These are phyloP conservation scores for Phymastichus coffea DNA, from an alignment of 1,140 invertebrate species.

Conservation along the genomic window DNA sequence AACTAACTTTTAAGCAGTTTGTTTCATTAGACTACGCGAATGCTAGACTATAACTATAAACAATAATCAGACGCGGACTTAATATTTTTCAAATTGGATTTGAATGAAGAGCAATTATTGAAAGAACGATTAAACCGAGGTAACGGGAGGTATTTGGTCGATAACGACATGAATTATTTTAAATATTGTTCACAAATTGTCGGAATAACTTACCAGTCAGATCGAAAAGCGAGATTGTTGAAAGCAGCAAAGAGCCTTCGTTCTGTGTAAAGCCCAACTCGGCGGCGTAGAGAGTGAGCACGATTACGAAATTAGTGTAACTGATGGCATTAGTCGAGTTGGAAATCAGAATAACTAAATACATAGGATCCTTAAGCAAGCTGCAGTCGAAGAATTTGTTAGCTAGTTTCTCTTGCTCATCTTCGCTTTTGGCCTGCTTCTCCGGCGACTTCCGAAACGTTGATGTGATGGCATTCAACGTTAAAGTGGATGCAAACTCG, in stretches of 20 bases:
- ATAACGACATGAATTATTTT: too few species aligned
- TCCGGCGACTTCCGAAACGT: conserved; percentile 54
- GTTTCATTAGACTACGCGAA: too few species aligned
- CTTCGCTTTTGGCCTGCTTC: conserved; percentile 41
- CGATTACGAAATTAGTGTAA: conserved; percentile 82
- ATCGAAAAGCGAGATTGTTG: conserved; percentile 76
- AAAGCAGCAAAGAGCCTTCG: conserved; percentile 68
- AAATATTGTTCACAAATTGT: too few species aligned
- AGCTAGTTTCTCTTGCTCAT: conserved; percentile 11
- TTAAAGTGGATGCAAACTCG: conserved; percentile 75
- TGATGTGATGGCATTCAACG: conserved; percentile 66
- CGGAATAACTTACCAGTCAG: conserved; percentile 74
- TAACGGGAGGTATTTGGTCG: too few species aligned
- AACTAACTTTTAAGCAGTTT: too few species aligned
- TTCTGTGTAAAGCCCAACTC: conserved; percentile 69
- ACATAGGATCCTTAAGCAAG: conserved; percentile 76
- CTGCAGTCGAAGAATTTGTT: conserved; percentile 75
- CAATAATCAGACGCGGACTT: too few species aligned
- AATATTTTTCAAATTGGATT: too few species aligned
- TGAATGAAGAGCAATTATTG: background rate
- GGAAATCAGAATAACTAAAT: conserved; percentile 77
- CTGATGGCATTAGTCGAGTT: conserved; percentile 83
- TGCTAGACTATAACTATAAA: too few species aligned
- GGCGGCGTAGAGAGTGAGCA: conserved; percentile 73
- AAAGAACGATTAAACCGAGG: too few species aligned